Percentiles rank a stretch among this genome's conserved stretches.
Evolutionary conservation across 1,140 invertebrate genomes (phyloP).

Genomic region (Psilanteris sp.): DNA sequence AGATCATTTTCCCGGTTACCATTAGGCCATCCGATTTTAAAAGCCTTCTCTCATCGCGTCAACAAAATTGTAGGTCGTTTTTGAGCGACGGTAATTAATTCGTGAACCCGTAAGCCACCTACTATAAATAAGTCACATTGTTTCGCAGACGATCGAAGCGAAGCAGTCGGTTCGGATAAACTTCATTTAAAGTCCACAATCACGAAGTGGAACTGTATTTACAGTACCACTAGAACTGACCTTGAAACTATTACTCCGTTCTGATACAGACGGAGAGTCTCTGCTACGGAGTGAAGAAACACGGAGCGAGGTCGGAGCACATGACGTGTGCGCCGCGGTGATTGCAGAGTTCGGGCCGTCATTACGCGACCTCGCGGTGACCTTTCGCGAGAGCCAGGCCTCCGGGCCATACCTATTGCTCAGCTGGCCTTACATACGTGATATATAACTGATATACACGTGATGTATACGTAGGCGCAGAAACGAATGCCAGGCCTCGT

Average conservation of each 20-base stretch:
- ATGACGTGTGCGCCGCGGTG: slow-evolving; percentile 77
- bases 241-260: slow-evolving; percentile 12
- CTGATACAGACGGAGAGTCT: background rate
- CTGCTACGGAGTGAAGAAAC: slow-evolving; percentile 7
- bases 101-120: too few relatives aligned
- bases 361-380: slow-evolving; percentile 75
- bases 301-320: slow-evolving; percentile 58
- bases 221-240: slow-evolving; percentile 2
- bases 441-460: slow-evolving; percentile 56
- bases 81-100: too few relatives aligned
- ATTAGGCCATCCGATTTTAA: slow-evolving; percentile 42
- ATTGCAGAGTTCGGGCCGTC: slow-evolving; percentile 76
- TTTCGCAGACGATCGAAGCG: too few relatives aligned
- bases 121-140: too few relatives aligned
- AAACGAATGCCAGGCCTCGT: slow-evolving; percentile 26
- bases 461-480: slow-evolving; percentile 48
- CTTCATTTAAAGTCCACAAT: too few relatives aligned
- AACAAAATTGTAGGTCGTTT: too few relatives aligned
- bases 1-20: slow-evolving; percentile 53
- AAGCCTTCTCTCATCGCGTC: slow-evolving; percentile 29
- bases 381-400: slow-evolving; percentile 71
- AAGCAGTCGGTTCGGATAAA: too few relatives aligned
- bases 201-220: background rate
- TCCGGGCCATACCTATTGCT: slow-evolving; percentile 64
- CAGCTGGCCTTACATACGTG: slow-evolving; percentile 35